phyloP scores from a whole-genome alignment of 2,113 vertebrate species.

The Mustelus asterias region DNA sequence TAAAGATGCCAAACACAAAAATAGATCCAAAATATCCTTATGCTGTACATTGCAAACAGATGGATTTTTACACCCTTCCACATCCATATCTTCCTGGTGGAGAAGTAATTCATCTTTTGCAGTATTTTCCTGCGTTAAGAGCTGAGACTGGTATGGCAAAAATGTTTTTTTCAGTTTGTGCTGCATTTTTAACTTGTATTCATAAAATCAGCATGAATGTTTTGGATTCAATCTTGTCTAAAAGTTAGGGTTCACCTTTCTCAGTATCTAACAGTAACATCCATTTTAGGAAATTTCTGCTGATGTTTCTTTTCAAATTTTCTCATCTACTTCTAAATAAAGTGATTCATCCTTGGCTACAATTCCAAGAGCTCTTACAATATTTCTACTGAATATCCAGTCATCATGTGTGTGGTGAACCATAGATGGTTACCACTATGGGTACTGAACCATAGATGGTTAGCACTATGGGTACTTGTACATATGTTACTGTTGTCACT shows the following conservation, averaged over 20 bases:
- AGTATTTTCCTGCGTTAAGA: background rate
- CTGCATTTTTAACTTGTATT: background rate
- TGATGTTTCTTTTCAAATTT: background rate
- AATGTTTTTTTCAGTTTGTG: background rate
- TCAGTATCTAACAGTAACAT: background rate
- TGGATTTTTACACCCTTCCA: background rate
- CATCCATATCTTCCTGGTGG: background rate
- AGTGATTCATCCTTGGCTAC: background rate
- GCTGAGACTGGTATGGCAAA: background rate
- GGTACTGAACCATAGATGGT: too few relatives aligned
- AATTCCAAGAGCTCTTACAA: background rate
- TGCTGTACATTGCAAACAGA: background rate
- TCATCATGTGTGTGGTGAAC: too few relatives aligned
- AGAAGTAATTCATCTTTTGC: background rate
- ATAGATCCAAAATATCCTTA: background rate
- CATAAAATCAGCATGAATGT: background rate
- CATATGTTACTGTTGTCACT: too few relatives aligned
- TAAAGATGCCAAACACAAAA: background rate
- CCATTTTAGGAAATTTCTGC: background rate
- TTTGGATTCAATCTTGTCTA: background rate
- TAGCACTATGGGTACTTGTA: too few relatives aligned
- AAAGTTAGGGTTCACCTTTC: background rate
- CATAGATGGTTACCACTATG: too few relatives aligned
- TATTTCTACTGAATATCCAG: background rate
- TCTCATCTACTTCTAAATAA: background rate